Conservation (phyloP, 2,113 vertebrate genomes). For the Istiophorus platypterus region DNA sequence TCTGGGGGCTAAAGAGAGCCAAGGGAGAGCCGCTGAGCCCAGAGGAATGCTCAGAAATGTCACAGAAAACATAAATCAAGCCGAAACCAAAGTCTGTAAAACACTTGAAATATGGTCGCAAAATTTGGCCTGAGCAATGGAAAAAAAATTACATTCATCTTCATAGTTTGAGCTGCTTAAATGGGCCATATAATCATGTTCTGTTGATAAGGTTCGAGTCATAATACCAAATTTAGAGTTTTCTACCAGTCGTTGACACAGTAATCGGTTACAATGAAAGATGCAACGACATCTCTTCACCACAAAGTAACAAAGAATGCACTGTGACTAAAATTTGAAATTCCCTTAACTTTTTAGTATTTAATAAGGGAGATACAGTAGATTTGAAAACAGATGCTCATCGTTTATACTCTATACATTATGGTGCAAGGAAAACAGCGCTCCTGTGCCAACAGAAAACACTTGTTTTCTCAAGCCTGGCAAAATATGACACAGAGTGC, state of each 20-base stretch:
- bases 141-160: background rate
- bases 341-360: background rate
- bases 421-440: background rate
- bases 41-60: constrained; percentile 72
- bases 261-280: background rate
- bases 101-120: constrained; percentile 11
- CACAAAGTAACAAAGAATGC: background rate
- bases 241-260: background rate
- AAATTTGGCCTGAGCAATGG: background rate
- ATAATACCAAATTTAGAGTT: background rate
- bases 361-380: background rate
- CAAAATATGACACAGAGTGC: background rate
- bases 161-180: background rate
- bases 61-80: constrained; percentile 57
- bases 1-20: constrained; percentile 25
- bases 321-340: background rate
- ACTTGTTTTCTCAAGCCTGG: background rate
- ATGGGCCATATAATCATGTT: background rate
- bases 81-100: constrained; percentile 35
- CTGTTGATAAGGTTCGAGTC: background rate
- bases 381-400: background rate
- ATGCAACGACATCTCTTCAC: background rate
- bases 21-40: constrained; percentile 44
- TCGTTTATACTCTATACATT: background rate
- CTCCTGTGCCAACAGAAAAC: background rate